Conservation (phyloP, 2,888 invertebrate genomes). For the Blera fallax region DNA sequence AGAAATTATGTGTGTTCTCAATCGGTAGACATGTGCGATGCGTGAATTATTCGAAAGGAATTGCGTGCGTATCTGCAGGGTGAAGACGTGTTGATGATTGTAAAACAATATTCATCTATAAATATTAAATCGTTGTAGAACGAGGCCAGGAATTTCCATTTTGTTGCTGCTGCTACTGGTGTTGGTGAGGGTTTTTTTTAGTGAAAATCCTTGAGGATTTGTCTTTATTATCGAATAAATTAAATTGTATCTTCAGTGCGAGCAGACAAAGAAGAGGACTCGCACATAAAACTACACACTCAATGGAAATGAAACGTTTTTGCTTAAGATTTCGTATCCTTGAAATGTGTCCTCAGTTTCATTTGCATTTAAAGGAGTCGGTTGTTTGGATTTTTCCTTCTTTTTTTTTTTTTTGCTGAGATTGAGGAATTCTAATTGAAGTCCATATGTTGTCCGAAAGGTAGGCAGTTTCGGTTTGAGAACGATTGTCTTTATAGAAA, state of each 20-base stretch:
- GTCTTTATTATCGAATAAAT: conserved; percentile 10
- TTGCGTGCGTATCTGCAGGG: not conserved
- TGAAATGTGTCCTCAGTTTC: not conserved
- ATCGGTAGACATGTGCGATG: not conserved
- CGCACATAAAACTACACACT: not conserved
- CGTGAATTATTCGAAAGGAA: not conserved
- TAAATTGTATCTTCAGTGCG: conserved; percentile 7
- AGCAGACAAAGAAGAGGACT: not conserved
- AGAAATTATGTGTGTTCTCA: not conserved
- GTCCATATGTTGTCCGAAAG: not conserved
- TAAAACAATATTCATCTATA: conserved; percentile 22
- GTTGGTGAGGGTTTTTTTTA: not conserved
- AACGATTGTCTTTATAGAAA: no score
- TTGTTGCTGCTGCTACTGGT: not conserved
- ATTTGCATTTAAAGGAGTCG: not conserved
- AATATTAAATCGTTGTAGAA: conserved; percentile 29
- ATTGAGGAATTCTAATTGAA: not conserved
- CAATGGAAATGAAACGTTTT: not conserved
- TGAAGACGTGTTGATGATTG: not conserved
- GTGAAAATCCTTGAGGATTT: conserved; percentile 21
- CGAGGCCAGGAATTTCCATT: conserved; percentile 25
- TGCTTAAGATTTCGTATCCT: not conserved
- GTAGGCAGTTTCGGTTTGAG: no score
- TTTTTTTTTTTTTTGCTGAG: not conserved
- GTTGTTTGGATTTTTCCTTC: no score